phyloP scores from a whole-genome alignment of 2,888 invertebrate genomes.

The Pimpla rufipes region DNA sequence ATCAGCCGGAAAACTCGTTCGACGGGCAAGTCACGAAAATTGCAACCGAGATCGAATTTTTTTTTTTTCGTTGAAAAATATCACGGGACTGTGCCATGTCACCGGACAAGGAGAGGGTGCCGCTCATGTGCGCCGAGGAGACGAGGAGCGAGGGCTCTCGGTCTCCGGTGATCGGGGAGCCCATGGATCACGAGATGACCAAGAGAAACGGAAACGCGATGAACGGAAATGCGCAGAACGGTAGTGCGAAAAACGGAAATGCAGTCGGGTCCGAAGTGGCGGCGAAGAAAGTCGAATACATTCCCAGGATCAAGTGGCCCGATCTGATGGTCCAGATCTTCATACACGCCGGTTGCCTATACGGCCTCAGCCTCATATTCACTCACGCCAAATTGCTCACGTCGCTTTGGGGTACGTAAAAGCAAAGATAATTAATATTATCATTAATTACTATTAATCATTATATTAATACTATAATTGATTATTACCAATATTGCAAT shows the following conservation, averaged over 20 bases:
- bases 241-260: conserved; percentile 67
- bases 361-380: conserved; percentile 90
- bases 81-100: conserved; percentile 69
- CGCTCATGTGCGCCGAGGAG: conserved; percentile 54
- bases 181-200: conserved; percentile 84
- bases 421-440: neutral
- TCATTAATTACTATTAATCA: too few species aligned
- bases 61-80: neutral
- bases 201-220: conserved; percentile 70
- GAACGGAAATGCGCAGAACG: conserved; percentile 30
- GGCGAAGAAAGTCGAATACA: conserved; percentile 84
- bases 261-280: conserved; percentile 19
- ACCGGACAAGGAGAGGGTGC: conserved; percentile 70
- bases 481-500: too few species aligned
- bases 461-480: too few species aligned
- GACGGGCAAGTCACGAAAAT: neutral
- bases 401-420: conserved; percentile 90
- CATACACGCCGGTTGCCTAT: conserved; percentile 90
- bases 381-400: conserved; percentile 89
- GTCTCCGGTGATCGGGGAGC: conserved; percentile 67
- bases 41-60: neutral
- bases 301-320: conserved; percentile 90
- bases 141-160: conserved; percentile 54
- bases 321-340: conserved; percentile 90
- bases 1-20: neutral